Base-by-base conservation (phyloP, 2,797 vertebrate species). In the Betta splendens region DNA sequence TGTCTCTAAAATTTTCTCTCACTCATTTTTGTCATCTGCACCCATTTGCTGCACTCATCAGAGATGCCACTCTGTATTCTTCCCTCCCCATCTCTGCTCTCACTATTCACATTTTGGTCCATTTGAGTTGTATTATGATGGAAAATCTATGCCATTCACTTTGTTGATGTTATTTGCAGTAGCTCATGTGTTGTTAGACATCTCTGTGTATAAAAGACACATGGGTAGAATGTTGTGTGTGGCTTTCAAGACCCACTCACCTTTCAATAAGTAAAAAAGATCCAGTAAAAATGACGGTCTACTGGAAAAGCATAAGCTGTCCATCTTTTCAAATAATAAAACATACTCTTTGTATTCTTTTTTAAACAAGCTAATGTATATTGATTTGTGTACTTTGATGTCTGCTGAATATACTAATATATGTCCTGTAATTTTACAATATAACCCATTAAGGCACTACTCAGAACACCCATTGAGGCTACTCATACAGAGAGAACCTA, bases 361-460 rank as follows among this genome's bases (percentile, higher is more conserved):
- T 91, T 91, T 76, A 88, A 90, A 87, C 76, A 66, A n/a, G 67
- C 90, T 95, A 92, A 94, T 94, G 91, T 88, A 74, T 94, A 95
- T 95, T 92, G 94, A 96, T 94, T 91, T 50, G 40, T 56, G 37
- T 50, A 80, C 47, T 76, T 51, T 44, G 39, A 73, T 68, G 48
- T 50, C 42, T 35, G 62, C 64, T 68, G 54, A 43, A 61, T 69
- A 55, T 4, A 17, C 56, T 36, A 72, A 37, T 23, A 50, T 49
- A 36, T 53, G 16, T 56, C 43, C 31, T 66, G 10, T 58, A 42
- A 65, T 60, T 36, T 38, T 23, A 73, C 64, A 80, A 63, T 15
- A 29, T 18, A 57, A 18, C 18, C 52, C 49, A 47, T 46, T 37
- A 9, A 59, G 8, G 37, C 25, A 16, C 51, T 40, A 43, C 17